phyloP scores from a whole-genome alignment of 2,888 invertebrate genomes.

The Cryptocheilus praepositus region DNA sequence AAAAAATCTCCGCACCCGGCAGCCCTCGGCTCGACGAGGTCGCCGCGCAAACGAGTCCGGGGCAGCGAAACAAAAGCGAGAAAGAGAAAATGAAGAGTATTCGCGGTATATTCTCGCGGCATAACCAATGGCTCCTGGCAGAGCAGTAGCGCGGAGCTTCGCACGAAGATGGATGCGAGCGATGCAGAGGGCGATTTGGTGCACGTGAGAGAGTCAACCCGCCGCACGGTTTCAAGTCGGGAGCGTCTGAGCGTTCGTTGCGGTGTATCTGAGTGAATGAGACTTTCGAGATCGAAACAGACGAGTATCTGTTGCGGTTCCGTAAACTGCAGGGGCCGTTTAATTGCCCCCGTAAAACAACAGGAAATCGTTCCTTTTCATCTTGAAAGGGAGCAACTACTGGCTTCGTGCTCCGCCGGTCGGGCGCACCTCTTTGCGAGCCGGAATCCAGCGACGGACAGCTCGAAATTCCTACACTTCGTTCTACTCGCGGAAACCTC shows the following conservation, averaged over 20 bases:
- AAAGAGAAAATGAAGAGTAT: not conserved
- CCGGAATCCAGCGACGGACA: no score
- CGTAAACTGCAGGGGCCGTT: constrained; percentile 46
- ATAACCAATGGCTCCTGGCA: constrained; percentile 1
- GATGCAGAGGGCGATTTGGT: not conserved
- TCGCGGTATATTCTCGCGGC: constrained; percentile 1
- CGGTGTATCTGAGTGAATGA: constrained; percentile 25
- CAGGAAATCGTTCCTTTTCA: constrained; percentile 33
- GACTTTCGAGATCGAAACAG: constrained; percentile 37
- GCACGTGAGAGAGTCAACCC: not conserved
- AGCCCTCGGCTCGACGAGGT: no score
- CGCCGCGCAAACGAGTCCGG: no score
- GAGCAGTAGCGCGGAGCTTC: not conserved
- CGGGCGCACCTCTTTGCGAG: no score
- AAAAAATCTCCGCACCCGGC: no score
- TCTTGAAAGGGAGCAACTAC: constrained; percentile 13
- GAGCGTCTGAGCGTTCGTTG: constrained; percentile 7
- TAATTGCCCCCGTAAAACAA: constrained; percentile 55
- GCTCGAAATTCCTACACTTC: no score
- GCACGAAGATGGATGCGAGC: not conserved
- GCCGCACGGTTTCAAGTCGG: not conserved
- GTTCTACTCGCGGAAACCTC: no score
- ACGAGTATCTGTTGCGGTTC: constrained; percentile 60
- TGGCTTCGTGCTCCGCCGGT: no score
- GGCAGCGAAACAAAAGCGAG: not conserved